Conservation (phyloP, 2,888 invertebrate species). For the Drosophila mimetica region DNA sequence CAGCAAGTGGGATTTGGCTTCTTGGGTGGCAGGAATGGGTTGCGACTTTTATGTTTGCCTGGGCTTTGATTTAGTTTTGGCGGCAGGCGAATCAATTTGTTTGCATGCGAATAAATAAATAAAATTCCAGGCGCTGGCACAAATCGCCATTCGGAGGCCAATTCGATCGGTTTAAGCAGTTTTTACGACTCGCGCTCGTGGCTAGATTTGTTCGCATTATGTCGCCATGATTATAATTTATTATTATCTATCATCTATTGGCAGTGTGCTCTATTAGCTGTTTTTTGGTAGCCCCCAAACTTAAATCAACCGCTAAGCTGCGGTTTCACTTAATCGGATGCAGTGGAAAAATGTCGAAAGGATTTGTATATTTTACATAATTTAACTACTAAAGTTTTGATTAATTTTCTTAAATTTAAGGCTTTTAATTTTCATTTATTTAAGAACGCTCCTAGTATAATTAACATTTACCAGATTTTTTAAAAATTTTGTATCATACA, state of each 20-base stretch:
- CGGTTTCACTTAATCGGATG: conserved; percentile 30
- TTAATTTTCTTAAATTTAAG: neutral
- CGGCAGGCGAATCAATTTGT: conserved; percentile 70
- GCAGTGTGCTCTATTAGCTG: conserved; percentile 37
- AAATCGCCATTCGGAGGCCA: conserved; percentile 75
- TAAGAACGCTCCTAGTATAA: too few species aligned
- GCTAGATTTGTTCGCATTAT: conserved; percentile 69
- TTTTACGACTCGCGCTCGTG: conserved; percentile 72
- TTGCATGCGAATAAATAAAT: conserved; percentile 74
- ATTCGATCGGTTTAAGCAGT: conserved; percentile 72
- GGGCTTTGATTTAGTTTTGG: conserved; percentile 72
- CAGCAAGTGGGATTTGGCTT: conserved; percentile 31
- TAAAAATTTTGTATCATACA: neutral
- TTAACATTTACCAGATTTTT: too few species aligned
- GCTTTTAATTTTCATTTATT: neutral
- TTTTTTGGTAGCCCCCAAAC: conserved; percentile 45
- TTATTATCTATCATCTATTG: conserved; percentile 67
- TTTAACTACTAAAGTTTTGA: neutral
- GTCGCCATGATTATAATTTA: conserved; percentile 72
- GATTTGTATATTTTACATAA: neutral
- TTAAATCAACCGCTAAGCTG: conserved; percentile 42
- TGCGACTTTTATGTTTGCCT: conserved; percentile 56
- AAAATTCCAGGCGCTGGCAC: conserved; percentile 60
- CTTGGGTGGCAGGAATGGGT: conserved; percentile 5
- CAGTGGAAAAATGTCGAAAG: conserved; percentile 4